A percentile compares a stretch with the other conserved stretches of the same genome.
Conservation (phyloP, 2,797 vertebrate species). For the Gymnopithys bicolor region DNA sequence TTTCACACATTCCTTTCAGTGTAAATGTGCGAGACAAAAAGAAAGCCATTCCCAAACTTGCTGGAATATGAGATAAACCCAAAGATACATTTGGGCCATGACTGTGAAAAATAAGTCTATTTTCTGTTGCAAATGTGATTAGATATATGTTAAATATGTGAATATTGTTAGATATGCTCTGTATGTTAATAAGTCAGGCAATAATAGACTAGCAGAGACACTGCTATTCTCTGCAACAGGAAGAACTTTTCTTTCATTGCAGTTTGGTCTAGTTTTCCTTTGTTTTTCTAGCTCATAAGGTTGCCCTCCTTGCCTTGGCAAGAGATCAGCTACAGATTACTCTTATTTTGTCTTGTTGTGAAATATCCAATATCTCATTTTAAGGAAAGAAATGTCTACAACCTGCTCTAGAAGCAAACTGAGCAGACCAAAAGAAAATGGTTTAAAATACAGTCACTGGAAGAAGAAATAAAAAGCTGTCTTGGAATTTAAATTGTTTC, state of each 20-base stretch:
- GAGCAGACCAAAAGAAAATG: not conserved
- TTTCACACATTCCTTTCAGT: not conserved
- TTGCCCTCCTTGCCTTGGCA: not conserved
- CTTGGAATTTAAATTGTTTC: not conserved
- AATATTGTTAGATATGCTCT: not conserved
- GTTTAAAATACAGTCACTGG: not conserved
- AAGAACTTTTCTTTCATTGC: not conserved
- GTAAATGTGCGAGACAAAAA: not conserved
- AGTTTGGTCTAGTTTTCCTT: not conserved
- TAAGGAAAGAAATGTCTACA: not conserved
- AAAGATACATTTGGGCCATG: not conserved
- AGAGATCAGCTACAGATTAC: not conserved
- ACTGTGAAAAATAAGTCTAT: not conserved
- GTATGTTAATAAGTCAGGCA: not conserved
- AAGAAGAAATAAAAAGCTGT: not conserved
- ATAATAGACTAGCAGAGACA: not conserved
- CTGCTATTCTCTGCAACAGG: not conserved
- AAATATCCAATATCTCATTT: not conserved
- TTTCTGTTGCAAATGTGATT: slow-evolving; percentile 4
- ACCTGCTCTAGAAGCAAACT: not conserved
- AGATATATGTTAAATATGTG: not conserved
- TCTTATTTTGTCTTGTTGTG: not conserved
- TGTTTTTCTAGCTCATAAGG: not conserved
- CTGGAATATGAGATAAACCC: not conserved
- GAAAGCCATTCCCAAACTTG: not conserved